Conservation (phyloP, 30 jellyfish, hydroid and myxozoan species). For the Cassiopea xamachana region DNA sequence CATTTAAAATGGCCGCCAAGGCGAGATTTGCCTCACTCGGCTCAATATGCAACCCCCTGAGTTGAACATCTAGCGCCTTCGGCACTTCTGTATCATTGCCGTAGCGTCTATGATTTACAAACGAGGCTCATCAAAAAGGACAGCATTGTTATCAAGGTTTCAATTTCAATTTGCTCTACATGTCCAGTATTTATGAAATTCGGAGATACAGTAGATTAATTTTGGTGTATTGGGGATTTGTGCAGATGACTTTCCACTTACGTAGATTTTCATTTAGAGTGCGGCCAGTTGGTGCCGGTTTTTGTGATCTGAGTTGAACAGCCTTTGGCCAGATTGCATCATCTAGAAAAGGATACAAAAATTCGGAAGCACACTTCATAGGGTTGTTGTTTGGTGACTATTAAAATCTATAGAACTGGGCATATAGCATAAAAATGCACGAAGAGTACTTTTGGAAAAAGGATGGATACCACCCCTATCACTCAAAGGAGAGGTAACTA, state of each 20-base stretch:
- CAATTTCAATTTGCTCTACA: too few relatives aligned
- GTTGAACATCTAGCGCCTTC: too few relatives aligned
- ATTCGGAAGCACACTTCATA: neutral
- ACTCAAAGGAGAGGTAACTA: conserved; percentile 44
- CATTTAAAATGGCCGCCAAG: too few relatives aligned
- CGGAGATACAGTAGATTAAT: too few relatives aligned
- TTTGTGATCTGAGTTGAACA: neutral
- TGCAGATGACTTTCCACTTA: neutral
- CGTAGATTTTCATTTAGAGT: neutral
- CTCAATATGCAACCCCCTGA: too few relatives aligned
- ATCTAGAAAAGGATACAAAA: neutral
- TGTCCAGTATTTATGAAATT: too few relatives aligned
- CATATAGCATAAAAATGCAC: neutral
- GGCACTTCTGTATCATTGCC: too few relatives aligned
- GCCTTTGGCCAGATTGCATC: neutral
- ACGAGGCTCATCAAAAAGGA: neutral
- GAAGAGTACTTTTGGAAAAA: conserved; percentile 61
- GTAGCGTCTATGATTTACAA: too few relatives aligned
- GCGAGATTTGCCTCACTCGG: too few relatives aligned
- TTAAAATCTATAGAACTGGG: too few relatives aligned
- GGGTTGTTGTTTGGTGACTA: neutral
- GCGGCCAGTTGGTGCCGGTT: neutral
- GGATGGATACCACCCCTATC: conserved; percentile 50
- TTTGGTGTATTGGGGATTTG: neutral
- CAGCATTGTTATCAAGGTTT: neutral